Evolutionary conservation across 2,113 vertebrate genomes (phyloP).

Genomic region (Procavia capensis): DNA sequence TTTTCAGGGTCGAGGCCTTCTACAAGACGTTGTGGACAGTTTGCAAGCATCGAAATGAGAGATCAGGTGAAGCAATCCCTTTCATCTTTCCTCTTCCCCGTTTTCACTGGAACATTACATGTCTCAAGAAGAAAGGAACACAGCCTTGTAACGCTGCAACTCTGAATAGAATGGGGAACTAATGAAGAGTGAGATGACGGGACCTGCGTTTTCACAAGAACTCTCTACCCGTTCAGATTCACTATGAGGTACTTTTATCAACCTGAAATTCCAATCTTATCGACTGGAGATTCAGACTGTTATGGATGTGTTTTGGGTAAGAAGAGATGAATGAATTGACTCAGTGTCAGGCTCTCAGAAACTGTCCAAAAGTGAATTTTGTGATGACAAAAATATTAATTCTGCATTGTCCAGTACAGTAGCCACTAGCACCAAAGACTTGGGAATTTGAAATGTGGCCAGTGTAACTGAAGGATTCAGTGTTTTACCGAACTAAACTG

Average conservation of each 20-base stretch:
- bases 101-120: not conserved
- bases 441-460: not conserved
- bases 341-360: not conserved
- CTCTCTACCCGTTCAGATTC: too few species aligned
- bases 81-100: too few species aligned
- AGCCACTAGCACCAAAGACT: not conserved
- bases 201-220: too few species aligned
- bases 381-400: not conserved
- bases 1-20: not conserved
- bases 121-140: too few species aligned
- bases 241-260: too few species aligned
- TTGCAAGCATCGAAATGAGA: not conserved
- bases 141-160: too few species aligned
- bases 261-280: too few species aligned
- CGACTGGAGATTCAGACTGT: not conserved
- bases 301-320: rapidly evolving
- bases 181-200: too few species aligned
- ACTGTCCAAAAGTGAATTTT: not conserved
- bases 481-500: not conserved
- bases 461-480: not conserved
- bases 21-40: not conserved
- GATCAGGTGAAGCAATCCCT: not conserved
- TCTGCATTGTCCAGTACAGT: not conserved
- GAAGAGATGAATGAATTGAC: not conserved
- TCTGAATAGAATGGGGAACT: too few species aligned